phyloP scores from a whole-genome alignment of 2,888 invertebrate genomes.

The Rhyacophila evoluta region DNA sequence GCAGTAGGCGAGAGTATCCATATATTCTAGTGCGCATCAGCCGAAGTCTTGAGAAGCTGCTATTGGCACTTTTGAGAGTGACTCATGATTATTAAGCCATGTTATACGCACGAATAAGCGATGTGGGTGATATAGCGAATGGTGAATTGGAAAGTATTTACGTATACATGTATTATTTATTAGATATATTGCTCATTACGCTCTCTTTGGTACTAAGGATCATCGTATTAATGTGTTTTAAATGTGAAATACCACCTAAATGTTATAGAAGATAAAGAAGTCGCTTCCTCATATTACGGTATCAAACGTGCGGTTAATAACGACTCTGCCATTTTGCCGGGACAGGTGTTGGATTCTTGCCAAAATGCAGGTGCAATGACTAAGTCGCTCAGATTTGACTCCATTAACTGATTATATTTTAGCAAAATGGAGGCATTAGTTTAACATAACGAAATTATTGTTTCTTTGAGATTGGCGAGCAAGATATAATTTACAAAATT shows the following conservation, averaged over 20 bases:
- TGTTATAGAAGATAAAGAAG: not conserved
- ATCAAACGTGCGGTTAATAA: not conserved
- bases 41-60: no score
- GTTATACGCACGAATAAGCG: no score
- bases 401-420: slow-evolving; percentile 11
- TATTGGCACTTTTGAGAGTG: no score
- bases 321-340: not conserved
- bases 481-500: not conserved
- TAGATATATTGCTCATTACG: no score
- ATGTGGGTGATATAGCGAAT: no score
- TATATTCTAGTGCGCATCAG: no score
- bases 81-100: no score
- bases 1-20: no score
- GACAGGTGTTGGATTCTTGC: not conserved
- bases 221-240: not conserved
- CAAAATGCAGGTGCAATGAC: slow-evolving; percentile 15
- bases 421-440: not conserved
- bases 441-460: not conserved
- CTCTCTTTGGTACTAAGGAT: no score
- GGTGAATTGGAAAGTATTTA: no score
- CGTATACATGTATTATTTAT: no score
- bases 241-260: not conserved
- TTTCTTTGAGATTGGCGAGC: not conserved
- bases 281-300: not conserved
- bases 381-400: slow-evolving; percentile 6